Percentiles rank a stretch among this genome's conserved stretches.
phyloP scores from a whole-genome alignment of 2,888 invertebrate genomes.

The Drosophila macrospina region DNA sequence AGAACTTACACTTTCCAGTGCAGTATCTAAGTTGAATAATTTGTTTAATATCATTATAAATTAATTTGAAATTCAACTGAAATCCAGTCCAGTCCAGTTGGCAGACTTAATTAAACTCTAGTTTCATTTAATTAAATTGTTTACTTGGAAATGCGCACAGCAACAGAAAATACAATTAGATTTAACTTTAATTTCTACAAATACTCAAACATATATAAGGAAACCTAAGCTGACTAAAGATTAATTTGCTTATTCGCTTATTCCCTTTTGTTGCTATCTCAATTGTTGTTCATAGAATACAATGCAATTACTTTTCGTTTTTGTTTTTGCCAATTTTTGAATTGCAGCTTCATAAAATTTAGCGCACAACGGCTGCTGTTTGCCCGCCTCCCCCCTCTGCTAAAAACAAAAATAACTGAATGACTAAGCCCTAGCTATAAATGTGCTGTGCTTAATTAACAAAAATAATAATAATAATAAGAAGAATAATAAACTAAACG shows the following conservation, averaged over 20 bases:
- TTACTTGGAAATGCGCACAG: slow-evolving; percentile 43
- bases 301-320: slow-evolving; percentile 36
- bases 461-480: slow-evolving; percentile 32
- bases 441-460: slow-evolving; percentile 74
- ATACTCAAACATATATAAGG: slow-evolving; percentile 48
- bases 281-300: slow-evolving; percentile 42
- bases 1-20: too few relatives aligned
- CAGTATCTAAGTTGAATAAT: too few relatives aligned
- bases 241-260: slow-evolving; percentile 64
- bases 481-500: slow-evolving; percentile 28
- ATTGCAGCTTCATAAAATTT: slow-evolving; percentile 70
- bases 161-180: slow-evolving; percentile 44
- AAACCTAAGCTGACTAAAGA: slow-evolving; percentile 66
- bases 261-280: slow-evolving; percentile 47
- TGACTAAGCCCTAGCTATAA: slow-evolving; percentile 59
- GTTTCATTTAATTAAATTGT: background rate
- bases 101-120: background rate
- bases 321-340: slow-evolving; percentile 63
- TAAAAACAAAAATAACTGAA: slow-evolving; percentile 36
- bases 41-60: background rate
- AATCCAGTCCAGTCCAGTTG: background rate
- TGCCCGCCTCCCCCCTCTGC: slow-evolving; percentile 48
- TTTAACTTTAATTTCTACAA: slow-evolving; percentile 62
- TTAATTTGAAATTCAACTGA: background rate
- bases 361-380: slow-evolving; percentile 69